Evolutionary conservation across 2,888 invertebrate species (phyloP).

Genomic region (Argyresthia goedartella): DNA sequence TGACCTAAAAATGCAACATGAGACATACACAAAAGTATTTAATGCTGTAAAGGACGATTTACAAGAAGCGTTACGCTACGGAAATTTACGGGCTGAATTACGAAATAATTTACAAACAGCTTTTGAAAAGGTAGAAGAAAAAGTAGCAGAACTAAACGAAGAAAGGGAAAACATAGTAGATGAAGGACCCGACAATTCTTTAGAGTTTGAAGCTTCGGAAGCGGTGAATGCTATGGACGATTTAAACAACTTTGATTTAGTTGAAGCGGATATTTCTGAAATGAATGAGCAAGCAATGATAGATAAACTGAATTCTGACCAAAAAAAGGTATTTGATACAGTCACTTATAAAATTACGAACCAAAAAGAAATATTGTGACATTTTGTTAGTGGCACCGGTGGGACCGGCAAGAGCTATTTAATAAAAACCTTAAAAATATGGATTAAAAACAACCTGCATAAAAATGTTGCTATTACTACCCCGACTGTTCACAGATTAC

Average conservation of each 20-base stretch:
- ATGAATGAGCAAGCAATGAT: conserved; percentile 12
- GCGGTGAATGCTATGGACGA: conserved; percentile 18
- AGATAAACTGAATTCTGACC: too few relatives aligned
- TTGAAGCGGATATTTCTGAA: conserved; percentile 11
- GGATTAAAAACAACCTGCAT: too few relatives aligned
- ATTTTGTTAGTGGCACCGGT: conserved; percentile 18
- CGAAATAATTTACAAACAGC: too few relatives aligned
- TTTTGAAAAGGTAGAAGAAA: too few relatives aligned
- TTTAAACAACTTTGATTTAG: conserved; percentile 9
- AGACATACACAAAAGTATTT: conserved; percentile 19
- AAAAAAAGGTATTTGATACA: conserved; percentile 19
- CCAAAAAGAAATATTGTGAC: conserved; percentile 10
- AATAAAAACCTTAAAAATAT: too few relatives aligned
- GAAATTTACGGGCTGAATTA: conserved; percentile 7
- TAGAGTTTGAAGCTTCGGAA: conserved; percentile 16
- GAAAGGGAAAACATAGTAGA: too few relatives aligned
- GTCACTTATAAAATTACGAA: conserved; percentile 10
- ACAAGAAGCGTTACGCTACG: conserved; percentile 11
- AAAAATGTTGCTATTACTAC: too few relatives aligned
- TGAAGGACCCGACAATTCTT: conserved; percentile 16
- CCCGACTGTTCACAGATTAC: too few relatives aligned
- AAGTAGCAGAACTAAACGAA: too few relatives aligned
- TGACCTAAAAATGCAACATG: conserved; percentile 14
- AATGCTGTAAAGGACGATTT: conserved; percentile 8
- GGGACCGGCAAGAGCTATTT: conserved; percentile 24